Conservation (phyloP, 2,113 vertebrate genomes). For the Bubo blakistoni region DNA sequence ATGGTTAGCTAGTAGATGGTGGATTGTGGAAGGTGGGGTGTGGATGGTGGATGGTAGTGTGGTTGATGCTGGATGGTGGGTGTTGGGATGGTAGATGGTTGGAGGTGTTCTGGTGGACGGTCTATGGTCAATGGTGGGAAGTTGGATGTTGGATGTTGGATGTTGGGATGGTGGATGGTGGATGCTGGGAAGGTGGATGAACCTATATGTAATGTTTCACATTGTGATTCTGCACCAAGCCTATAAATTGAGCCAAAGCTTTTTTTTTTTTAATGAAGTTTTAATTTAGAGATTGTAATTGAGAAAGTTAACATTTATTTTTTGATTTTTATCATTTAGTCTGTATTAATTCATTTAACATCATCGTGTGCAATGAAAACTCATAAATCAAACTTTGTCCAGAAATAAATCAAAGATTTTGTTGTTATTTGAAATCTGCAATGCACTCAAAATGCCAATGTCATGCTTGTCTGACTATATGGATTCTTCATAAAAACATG, state of each 20-base stretch:
- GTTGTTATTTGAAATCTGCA: neutral
- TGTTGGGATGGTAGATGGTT: no score
- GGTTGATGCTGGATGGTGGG: no score
- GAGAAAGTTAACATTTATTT: neutral
- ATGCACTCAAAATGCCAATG: neutral
- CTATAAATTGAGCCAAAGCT: neutral
- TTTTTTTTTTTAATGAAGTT: neutral
- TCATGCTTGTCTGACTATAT: neutral
- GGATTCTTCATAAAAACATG: neutral
- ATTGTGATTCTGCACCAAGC: neutral
- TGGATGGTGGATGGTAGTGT: no score
- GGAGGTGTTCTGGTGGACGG: no score
- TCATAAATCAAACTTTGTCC: neutral
- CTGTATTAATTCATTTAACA: neutral
- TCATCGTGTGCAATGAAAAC: neutral
- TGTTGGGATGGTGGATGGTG: no score
- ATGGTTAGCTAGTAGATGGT: no score
- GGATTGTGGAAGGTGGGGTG: no score
- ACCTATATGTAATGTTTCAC: neutral
- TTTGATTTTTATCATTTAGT: neutral
- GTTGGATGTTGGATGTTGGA: no score
- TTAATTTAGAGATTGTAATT: neutral
- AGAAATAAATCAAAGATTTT: neutral
- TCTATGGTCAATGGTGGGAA: no score
- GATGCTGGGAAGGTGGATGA: neutral